Evolutionary conservation across 2,797 vertebrate genomes (phyloP), one percentile per base, ranked within the genome.

Genomic region (Loris lydekkerianus): DNA sequence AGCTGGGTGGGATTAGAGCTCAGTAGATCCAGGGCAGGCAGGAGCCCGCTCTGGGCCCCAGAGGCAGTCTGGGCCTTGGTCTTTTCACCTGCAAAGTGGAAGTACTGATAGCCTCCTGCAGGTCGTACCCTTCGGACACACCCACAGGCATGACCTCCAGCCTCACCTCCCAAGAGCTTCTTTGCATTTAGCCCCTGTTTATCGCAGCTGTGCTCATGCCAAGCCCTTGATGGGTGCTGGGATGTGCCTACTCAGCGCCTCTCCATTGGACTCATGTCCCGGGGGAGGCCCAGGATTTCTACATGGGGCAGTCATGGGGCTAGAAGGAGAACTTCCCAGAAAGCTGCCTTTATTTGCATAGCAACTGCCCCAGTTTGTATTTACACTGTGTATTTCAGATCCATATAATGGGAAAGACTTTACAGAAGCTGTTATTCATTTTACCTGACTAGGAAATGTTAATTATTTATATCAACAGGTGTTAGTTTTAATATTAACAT

Each of bases 331-430:
- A 69, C 29, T 93, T 93, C 65, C 56, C 65, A 43, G 85, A 82
- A 46, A 89, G 60, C 23, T 3, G 21, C 80, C 86, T 83, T 77
- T 78, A 14, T 63, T 86, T 97, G 92, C 69, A 61, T 31, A 76
- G 9, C 53, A 81, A 73, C 15, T 67, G 23, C 75, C 56, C 10
- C 0, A 17, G 40, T 89, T 94, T 86, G 86, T 61, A 90, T 63
- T 92, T 23, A 9, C 5, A 21, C 60, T 63, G 29, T 80, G 21
- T 67, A 13, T 78, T 92, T 92, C 80, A 84, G 29, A 72, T 69
- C 77, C 29, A 49, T n/a, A 93, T 37, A 67, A 23, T 61, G 86
- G 83, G 53, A 80, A 94, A 70, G 37, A 69, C n/a, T 89, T 91
- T 89, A 25, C 31, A 63, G 75, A 86, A 91, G 7, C 25, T 80